Percentiles rank a stretch among this genome's conserved stretches.
phyloP scores from a whole-genome alignment of 2,113 vertebrate species.

The Thryonomys swinderianus region DNA sequence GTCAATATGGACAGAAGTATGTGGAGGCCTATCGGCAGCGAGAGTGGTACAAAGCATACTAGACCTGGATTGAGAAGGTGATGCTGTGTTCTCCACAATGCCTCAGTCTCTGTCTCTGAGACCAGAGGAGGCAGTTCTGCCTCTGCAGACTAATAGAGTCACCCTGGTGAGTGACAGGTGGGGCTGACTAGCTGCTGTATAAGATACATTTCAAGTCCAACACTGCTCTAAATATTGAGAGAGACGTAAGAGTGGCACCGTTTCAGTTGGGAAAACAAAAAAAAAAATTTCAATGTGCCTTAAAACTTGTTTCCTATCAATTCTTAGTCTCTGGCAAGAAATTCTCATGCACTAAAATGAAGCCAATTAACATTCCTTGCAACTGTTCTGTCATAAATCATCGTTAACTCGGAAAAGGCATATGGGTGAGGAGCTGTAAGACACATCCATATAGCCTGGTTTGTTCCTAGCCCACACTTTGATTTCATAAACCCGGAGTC shows the following conservation, averaged over 20 bases:
- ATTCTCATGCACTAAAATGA: neutral
- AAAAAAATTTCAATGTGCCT: neutral
- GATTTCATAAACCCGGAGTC: constrained; percentile 8
- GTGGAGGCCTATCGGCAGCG: neutral
- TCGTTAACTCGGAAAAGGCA: neutral
- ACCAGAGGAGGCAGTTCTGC: neutral
- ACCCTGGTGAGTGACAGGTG: neutral
- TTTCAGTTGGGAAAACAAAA: constrained; percentile 1
- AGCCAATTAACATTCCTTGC: constrained; percentile 51
- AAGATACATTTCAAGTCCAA: neutral
- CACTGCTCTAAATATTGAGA: neutral
- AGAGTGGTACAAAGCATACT: neutral
- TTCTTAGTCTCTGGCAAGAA: constrained; percentile 20
- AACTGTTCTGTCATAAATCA: constrained; percentile 23
- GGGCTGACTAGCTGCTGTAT: neutral
- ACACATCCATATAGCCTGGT: neutral
- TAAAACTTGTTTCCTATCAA: neutral
- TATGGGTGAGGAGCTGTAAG: neutral
- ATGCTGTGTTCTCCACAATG: neutral
- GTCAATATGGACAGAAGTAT: neutral
- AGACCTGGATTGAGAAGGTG: neutral
- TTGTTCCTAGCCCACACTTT: neutral
- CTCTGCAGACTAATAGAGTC: neutral
- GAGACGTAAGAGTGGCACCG: neutral
- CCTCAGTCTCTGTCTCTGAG: neutral